Percentiles rank a stretch among this genome's conserved stretches.
These are phyloP conservation scores for Upupa epops DNA, from an alignment of 2,113 vertebrate genomes.

Conservation along the genomic window DNA sequence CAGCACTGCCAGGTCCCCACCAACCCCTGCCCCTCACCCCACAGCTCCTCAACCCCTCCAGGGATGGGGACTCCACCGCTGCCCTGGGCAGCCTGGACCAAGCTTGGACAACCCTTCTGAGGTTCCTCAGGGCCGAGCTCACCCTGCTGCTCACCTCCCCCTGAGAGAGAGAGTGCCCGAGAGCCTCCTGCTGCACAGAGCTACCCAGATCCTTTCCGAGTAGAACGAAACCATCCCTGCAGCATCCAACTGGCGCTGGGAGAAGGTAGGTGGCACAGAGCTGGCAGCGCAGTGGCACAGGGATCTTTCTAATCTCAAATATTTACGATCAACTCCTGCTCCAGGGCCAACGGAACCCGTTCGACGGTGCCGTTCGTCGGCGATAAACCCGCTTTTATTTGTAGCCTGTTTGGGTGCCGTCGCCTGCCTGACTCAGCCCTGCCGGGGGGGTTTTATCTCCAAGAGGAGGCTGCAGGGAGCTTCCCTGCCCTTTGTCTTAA, in stretches of 20 bases:
- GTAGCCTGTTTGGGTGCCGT: neutral
- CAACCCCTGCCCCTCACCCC: neutral
- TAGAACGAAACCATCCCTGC: neutral
- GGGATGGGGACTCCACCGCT: neutral
- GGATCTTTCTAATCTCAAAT: neutral
- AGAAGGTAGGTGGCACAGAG: neutral
- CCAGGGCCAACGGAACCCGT: neutral
- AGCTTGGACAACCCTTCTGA: neutral
- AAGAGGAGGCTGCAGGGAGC: neutral
- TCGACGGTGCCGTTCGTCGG: neutral
- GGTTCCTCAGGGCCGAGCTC: neutral
- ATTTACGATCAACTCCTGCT: neutral
- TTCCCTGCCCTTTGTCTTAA: constrained; percentile 16
- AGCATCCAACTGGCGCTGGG: neutral
- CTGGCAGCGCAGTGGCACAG: neutral
- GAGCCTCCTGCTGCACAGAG: neutral
- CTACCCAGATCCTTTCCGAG: neutral
- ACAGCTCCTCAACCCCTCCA: neutral
- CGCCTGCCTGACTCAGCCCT: constrained; percentile 11
- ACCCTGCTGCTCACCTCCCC: neutral
- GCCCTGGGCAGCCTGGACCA: neutral
- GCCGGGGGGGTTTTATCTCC: neutral
- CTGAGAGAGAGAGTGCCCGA: fast-evolving
- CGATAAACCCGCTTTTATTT: neutral
- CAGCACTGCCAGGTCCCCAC: too few species aligned